Percentiles rank a stretch among this genome's conserved stretches.
Evolutionary conservation across 2,888 invertebrate genomes (phyloP).

Genomic region (Drosophila peninsularis): DNA sequence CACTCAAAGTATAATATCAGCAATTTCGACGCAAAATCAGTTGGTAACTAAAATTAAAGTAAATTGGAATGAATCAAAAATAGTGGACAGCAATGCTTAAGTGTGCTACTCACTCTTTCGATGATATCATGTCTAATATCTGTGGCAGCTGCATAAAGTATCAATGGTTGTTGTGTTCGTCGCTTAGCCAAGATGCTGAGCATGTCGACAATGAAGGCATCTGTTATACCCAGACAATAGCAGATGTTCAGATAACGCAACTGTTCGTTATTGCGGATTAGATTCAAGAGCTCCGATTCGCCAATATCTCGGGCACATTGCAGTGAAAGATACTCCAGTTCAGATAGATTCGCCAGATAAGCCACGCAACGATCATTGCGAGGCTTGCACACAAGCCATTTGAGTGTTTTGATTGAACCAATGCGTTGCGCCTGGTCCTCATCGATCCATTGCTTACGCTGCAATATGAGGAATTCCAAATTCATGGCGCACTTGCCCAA

Average conservation of each 20-base stretch:
- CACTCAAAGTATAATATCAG: slow-evolving; percentile 59
- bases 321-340: slow-evolving; percentile 61
- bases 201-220: slow-evolving; percentile 54
- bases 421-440: slow-evolving; percentile 63
- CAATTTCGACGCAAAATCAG: slow-evolving; percentile 56
- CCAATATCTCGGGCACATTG: slow-evolving; percentile 65
- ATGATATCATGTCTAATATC: slow-evolving; percentile 65
- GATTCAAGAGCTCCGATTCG: slow-evolving; percentile 45
- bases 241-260: slow-evolving; percentile 64
- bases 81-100: too few relatives aligned
- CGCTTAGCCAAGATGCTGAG: slow-evolving; percentile 47
- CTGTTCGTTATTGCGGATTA: slow-evolving; percentile 57
- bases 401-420: slow-evolving; percentile 45
- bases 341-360: slow-evolving; percentile 42
- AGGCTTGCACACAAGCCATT: slow-evolving; percentile 66
- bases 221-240: slow-evolving; percentile 64
- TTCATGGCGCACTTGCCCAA: slow-evolving; percentile 35
- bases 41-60: slow-evolving; percentile 42
- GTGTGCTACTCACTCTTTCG: slow-evolving; percentile 52
- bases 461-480: slow-evolving; percentile 59
- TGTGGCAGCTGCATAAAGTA: slow-evolving; percentile 66
- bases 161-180: slow-evolving; percentile 40
- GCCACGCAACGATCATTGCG: slow-evolving; percentile 57
- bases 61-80: not conserved
- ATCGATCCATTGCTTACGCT: slow-evolving; percentile 66